Base-by-base conservation (phyloP, 23 tunicate genomes). In the Oikopleura dioica region DNA sequence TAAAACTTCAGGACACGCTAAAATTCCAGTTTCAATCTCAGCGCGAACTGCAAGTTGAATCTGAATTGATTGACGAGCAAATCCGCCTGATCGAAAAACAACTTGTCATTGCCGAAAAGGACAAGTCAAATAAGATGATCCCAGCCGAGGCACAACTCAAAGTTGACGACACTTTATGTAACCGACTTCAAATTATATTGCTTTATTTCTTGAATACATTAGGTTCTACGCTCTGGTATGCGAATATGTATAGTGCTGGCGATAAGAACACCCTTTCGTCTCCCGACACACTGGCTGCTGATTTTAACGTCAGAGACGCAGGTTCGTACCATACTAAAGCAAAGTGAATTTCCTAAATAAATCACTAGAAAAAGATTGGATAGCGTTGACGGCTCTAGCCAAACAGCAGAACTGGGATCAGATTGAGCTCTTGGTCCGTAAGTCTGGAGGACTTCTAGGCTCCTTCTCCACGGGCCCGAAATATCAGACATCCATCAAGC, bases 291-390 rank as follows among this genome's bases (percentile, higher is more conserved):
- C 55, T 44, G 21, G 21, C 16, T 9, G 55, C 21, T 44, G 21
- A 44, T 9, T 44, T 44, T 21, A 44, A 44, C 55, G 21, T 44
- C 9, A 44, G 16, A 9, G 55, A 44, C 21, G n/a, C n/a, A n/a
- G n/a, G n/a, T n/a, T n/a, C n/a, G n/a, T n/a, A n/a, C n/a, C n/a
- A n/a, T n/a, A n/a, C n/a, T n/a, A n/a, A n/a, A n/a, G n/a, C n/a
- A n/a, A n/a, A n/a, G n/a, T n/a, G n/a, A n/a, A n/a, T n/a, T n/a
- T n/a, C n/a, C n/a, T n/a, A n/a, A n/a, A n/a, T n/a, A n/a, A n/a
- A n/a, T n/a, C n/a, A n/a, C 72, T 63, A 23, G 72, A 63, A 28
- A 12, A 63, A 23, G 72, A 63, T 4, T 63, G 72, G 72, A 63
- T 28, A 21, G 72, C 33, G 4, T 21, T 63, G 26, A 63, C 72